Conservation (phyloP, 1,140 invertebrate genomes). For the Triops longicaudatus region DNA sequence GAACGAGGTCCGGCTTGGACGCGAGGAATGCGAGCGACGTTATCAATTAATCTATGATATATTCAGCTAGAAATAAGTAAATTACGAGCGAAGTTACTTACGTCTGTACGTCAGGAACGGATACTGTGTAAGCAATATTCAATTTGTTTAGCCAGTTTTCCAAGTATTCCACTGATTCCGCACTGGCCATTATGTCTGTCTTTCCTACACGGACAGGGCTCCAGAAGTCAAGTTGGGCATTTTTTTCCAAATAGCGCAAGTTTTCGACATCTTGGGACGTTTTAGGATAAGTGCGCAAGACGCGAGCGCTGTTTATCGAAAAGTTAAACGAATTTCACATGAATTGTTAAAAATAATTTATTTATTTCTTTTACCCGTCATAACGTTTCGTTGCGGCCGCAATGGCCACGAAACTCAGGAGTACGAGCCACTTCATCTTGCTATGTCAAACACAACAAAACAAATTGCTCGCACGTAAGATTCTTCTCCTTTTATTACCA, state of each 20-base stretch:
- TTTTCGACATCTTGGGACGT: background rate
- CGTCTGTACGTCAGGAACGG: too few relatives aligned
- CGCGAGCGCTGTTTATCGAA: background rate
- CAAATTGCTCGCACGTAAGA: background rate
- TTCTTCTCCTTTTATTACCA: background rate
- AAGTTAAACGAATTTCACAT: background rate
- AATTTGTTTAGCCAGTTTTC: too few relatives aligned
- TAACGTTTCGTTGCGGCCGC: conserved; percentile 16
- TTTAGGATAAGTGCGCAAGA: background rate
- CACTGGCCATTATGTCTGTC: too few relatives aligned
- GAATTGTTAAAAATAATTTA: background rate
- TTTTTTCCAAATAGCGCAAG: background rate
- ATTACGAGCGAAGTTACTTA: too few relatives aligned
- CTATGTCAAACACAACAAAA: background rate
- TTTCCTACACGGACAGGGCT: conserved; percentile 37
- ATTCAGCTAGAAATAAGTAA: too few relatives aligned
- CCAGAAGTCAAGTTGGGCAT: conserved; percentile 39
- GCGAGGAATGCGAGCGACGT: too few relatives aligned
- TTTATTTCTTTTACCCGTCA: conserved; percentile 9
- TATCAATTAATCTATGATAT: too few relatives aligned
- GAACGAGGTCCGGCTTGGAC: too few relatives aligned
- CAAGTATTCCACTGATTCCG: too few relatives aligned
- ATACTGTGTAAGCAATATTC: too few relatives aligned
- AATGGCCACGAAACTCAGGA: background rate
- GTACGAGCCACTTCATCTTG: background rate